These are phyloP conservation scores for Osmoderma eremita DNA, from an alignment of 2,888 invertebrate species.

Conservation along the genomic window DNA sequence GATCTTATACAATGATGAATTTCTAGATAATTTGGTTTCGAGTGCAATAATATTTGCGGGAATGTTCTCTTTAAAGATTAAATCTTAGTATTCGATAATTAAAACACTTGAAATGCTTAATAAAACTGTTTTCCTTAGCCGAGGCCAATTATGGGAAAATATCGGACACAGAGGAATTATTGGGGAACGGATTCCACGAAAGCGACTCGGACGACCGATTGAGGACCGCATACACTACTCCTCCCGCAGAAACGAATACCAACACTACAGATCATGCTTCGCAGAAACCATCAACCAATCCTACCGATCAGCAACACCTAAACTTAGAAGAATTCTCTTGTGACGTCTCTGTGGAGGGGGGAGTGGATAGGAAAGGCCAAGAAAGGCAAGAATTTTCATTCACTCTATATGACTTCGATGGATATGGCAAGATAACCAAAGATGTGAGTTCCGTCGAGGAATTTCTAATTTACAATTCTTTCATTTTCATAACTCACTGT, in stretches of 20 bases:
- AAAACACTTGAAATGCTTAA: too few species aligned
- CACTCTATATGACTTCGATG: slow-evolving; percentile 90
- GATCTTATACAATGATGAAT: too few species aligned
- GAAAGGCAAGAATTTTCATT: slow-evolving; percentile 77
- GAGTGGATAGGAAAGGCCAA: slow-evolving; percentile 69
- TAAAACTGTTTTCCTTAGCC: not conserved
- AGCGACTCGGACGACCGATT: slow-evolving; percentile 49
- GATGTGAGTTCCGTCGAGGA: slow-evolving; percentile 71
- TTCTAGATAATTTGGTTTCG: too few species aligned
- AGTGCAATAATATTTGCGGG: too few species aligned
- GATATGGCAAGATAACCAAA: slow-evolving; percentile 92
- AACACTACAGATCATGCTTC: slow-evolving; percentile 27
- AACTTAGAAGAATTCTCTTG: slow-evolving; percentile 80
- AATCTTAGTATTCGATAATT: too few species aligned
- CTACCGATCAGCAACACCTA: slow-evolving; percentile 47
- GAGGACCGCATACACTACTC: slow-evolving; percentile 49
- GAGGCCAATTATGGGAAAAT: slow-evolving; percentile 52
- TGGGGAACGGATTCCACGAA: slow-evolving; percentile 63
- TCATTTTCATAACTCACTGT: not conserved
- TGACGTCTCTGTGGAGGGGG: slow-evolving; percentile 85
- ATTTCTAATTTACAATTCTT: too few species aligned
- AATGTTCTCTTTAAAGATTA: too few species aligned
- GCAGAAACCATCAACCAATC: slow-evolving; percentile 39
- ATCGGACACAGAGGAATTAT: slow-evolving; percentile 76
- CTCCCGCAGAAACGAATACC: slow-evolving; percentile 43